Evolutionary conservation across 53 echinoderm and acorn worm genomes (phyloP), one percentile per base, ranked within the genome.

Genomic region (Holothuria leucospilota): DNA sequence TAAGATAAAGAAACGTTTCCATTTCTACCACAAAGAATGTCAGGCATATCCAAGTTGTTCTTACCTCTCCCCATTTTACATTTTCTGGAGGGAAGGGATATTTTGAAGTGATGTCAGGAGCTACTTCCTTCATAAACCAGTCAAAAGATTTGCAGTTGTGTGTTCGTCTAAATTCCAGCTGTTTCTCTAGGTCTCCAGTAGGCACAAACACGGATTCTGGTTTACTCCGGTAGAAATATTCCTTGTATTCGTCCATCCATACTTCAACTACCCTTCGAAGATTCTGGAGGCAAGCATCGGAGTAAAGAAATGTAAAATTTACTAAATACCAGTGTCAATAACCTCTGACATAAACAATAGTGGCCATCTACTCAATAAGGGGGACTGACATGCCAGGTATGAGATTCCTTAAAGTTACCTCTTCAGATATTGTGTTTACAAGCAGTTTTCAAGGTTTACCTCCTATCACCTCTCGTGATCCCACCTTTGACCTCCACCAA

Each of bases 181-280:
- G 97, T 59, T 94, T 94, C 30, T 90, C 86, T 29, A 96, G 62
- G 63, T 93, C 88, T 24, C 97, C 97, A 0, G 86, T 58, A 14
- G 93, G 87, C 25, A 96, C 92, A 56, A 96, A 63, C 34, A 90
- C 72, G 14, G 94, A 89, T 71, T 96, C 97, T n/a, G 97, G 97
- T 69, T 96, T 96, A 69, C 97, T 96, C 46, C 97, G 87, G 69
- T 96, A 96, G 86, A 96, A 96, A 60, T 96, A 96, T 77, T 96
- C 94, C 67, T 94, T 94, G 88, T 96, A 96, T 59, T 96, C 97
- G 30, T 96, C 97, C 81, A 96, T 92, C 97, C 97, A 96, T 29
- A 96, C 97, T 80, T 96, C 97, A 13, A 96, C 97, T 0, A 96
- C 97, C 18, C 97, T 79, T 86, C 90, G 87, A 40, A 94, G 80